Percentiles rank a stretch among this genome's conserved stretches.
Evolutionary conservation across 2,113 vertebrate genomes (phyloP).

Genomic region (Prolemur simus): DNA sequence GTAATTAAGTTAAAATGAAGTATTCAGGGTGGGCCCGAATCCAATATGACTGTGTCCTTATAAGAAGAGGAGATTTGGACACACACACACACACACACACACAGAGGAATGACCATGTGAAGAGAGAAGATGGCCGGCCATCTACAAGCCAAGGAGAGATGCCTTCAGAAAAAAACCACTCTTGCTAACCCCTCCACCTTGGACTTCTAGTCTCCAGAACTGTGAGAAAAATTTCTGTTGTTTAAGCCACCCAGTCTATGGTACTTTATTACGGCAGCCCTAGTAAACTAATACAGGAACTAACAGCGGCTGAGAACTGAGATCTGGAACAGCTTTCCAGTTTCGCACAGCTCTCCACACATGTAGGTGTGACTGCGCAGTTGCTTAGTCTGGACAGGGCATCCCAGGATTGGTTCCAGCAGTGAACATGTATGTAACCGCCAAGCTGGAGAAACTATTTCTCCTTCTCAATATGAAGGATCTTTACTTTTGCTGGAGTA

Average conservation of each 20-base stretch:
- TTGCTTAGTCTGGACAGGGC: neutral
- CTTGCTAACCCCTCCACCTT: neutral
- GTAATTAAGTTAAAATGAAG: neutral
- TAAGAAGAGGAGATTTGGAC: neutral
- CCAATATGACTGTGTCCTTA: neutral
- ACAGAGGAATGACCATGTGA: neutral
- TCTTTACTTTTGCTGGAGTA: neutral
- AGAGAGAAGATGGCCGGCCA: neutral
- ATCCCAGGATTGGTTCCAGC: neutral
- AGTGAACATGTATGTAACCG: neutral
- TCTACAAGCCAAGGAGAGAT: neutral
- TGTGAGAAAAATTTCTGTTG: neutral
- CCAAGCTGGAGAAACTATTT: neutral
- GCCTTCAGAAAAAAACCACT: neutral
- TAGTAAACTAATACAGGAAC: neutral
- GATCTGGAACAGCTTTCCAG: neutral
- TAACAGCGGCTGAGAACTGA: neutral
- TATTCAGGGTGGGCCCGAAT: neutral
- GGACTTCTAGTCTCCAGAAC: neutral
- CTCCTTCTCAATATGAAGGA: neutral
- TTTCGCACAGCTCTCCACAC: fast-evolving
- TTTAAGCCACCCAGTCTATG: neutral
- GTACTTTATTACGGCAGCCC: neutral
- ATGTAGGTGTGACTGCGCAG: neutral
- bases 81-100: neutral